These are phyloP conservation scores for Xenentodon cancila DNA, from an alignment of 2,797 vertebrate genomes.

Conservation along the genomic window DNA sequence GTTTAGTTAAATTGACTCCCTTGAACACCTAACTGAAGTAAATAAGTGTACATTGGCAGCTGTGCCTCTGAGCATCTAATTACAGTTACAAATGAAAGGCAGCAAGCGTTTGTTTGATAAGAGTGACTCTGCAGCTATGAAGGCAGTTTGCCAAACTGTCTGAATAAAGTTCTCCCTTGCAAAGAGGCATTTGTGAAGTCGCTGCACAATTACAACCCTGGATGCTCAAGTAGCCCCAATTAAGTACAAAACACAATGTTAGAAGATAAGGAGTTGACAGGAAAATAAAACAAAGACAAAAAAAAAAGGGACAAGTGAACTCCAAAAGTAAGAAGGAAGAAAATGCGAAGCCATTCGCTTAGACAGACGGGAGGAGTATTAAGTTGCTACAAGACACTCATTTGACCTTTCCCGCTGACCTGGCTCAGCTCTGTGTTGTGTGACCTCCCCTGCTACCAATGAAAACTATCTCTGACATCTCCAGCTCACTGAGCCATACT, in stretches of 20 bases:
- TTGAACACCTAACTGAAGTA: neutral
- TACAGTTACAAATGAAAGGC: constrained; percentile 40
- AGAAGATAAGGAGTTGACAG: constrained; percentile 41
- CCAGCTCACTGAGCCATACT: constrained; percentile 1
- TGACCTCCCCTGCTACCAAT: constrained; percentile 26
- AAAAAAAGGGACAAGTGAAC: constrained; percentile 13
- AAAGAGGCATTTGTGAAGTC: constrained; percentile 40
- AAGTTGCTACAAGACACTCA: constrained; percentile 9
- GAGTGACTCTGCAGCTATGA: constrained; percentile 36
- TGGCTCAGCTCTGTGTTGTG: constrained; percentile 18
- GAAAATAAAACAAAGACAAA: constrained; percentile 42
- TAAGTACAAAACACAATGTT: constrained; percentile 43
- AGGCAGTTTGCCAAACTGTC: constrained; percentile 40
- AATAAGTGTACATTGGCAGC: constrained; percentile 36
- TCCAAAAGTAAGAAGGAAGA: constrained; percentile 7
- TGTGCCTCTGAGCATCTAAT: constrained; percentile 44
- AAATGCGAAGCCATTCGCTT: constrained; percentile 1
- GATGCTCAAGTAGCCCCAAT: constrained; percentile 49
- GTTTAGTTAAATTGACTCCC: too few species aligned
- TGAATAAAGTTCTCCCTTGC: constrained; percentile 30
- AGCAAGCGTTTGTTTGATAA: constrained; percentile 43
- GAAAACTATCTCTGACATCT: constrained; percentile 29
- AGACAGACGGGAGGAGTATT: constrained; percentile 19
- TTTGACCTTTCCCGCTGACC: constrained; percentile 36
- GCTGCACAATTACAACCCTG: constrained; percentile 59